Evolutionary conservation across 2,888 invertebrate genomes (phyloP), one percentile per base, ranked within the genome.

Genomic region (Leptura quadrifasciata): DNA sequence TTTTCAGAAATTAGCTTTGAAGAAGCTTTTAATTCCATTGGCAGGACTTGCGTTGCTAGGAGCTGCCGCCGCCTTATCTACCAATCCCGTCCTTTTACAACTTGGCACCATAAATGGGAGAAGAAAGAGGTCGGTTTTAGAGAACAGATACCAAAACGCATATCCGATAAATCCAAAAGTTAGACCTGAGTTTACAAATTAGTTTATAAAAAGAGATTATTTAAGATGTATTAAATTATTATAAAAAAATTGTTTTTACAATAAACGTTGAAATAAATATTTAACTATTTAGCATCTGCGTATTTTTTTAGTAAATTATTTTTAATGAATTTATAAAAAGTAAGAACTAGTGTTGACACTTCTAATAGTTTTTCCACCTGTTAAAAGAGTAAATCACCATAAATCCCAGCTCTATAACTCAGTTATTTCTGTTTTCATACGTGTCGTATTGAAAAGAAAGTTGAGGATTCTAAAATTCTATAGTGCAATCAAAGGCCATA

Each of bases 21-120:
- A 91, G 88, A 91, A 93, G 58, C 88, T 94, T 54, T 88, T 94
- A 65, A 91, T 94, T 86, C 95, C 95, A 0, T 88, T 96, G 79
- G 95, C 95, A 54, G 95, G 95, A 21, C 92, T 95, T 60, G 95
- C 95, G 0, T 80, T 91, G 64, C 90, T 96, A n/a, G 89, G 95
- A 64, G 95, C 95, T 52, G 95, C 95, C 35, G 95, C 95, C 0
- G 95, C 95, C 21, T 93, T 95, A 17, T 90, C 95, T 75, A 94
- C 95, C 71, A 95, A 95, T 89, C 96, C 96, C 4, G 91, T 95
- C 69, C 91, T 96, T 15, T 88, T 96, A 52, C 95, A 95, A 87
- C 91, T 96, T 58, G 95, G 95, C 27, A 94, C 95, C 0, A 90
- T 95, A 9, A 92, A 94, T 17, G 94, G 94, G 17, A 87, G 91